A percentile compares a stretch with the other conserved stretches of the same genome.
Conservation (phyloP, 2,888 invertebrate genomes). For the Hydroisotoma schaefferi region DNA sequence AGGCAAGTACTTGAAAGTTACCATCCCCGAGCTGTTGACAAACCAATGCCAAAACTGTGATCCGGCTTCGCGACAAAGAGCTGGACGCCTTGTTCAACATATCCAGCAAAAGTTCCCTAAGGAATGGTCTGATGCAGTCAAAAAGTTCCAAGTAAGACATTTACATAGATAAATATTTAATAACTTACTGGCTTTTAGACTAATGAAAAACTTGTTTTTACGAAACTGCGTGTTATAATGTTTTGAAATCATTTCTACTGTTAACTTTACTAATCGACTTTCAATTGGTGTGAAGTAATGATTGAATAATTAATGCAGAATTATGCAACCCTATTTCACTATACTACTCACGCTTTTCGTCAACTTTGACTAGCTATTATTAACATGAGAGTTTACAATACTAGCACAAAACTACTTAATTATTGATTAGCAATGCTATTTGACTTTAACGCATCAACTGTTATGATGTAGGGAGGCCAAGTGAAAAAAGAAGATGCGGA, state of each 20-base stretch:
- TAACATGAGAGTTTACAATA: background rate
- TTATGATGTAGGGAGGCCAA: slow-evolving; percentile 36
- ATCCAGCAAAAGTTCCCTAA: slow-evolving; percentile 48
- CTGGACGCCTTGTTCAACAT: slow-evolving; percentile 45
- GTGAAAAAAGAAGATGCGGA: slow-evolving; percentile 43
- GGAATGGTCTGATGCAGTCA: slow-evolving; percentile 48
- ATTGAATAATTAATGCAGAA: too few relatives aligned
- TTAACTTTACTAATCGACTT: background rate
- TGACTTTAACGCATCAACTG: too few relatives aligned
- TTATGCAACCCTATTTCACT: too few relatives aligned
- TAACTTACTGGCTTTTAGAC: too few relatives aligned
- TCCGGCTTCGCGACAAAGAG: slow-evolving; percentile 43
- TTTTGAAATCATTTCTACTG: background rate
- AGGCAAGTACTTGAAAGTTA: slow-evolving; percentile 60
- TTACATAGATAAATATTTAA: background rate
- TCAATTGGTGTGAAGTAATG: background rate
- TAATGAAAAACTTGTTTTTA: too few relatives aligned
- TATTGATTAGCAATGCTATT: background rate
- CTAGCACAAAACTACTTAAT: background rate
- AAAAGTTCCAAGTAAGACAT: slow-evolving; percentile 46
- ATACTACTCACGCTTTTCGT: too few relatives aligned
- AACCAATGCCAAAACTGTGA: slow-evolving; percentile 46
- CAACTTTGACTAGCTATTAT: background rate
- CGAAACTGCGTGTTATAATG: too few relatives aligned
- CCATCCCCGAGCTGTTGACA: slow-evolving; percentile 47